Percentiles rank a stretch among this genome's conserved stretches.
phyloP scores from a whole-genome alignment of 2,113 vertebrate species.

The Leiothrix lutea region DNA sequence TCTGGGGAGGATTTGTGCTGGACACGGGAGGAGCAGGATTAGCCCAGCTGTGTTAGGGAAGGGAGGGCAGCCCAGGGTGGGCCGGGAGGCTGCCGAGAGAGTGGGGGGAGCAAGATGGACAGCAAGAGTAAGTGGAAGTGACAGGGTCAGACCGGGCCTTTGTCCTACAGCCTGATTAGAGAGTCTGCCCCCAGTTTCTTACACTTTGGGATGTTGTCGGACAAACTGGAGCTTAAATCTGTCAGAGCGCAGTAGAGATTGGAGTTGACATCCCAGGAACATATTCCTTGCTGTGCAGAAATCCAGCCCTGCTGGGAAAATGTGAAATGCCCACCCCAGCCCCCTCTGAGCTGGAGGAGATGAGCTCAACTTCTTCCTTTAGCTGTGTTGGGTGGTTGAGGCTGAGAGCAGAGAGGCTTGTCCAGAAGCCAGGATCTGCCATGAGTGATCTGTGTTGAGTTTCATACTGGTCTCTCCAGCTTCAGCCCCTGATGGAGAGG shows the following conservation, averaged over 20 bases:
- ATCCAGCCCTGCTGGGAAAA: slow-evolving; percentile 75
- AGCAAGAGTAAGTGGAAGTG: slow-evolving; percentile 91
- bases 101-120: slow-evolving; percentile 80
- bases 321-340: slow-evolving; percentile 52
- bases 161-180: slow-evolving; percentile 95
- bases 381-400: neutral
- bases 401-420: neutral
- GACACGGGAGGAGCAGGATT: slow-evolving; percentile 85
- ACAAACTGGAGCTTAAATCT: slow-evolving; percentile 91
- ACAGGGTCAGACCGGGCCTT: slow-evolving; percentile 95
- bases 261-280: slow-evolving; percentile 78
- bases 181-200: slow-evolving; percentile 90
- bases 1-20: slow-evolving; percentile 83
- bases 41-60: slow-evolving; percentile 77
- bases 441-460: neutral
- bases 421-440: neutral
- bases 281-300: slow-evolving; percentile 74
- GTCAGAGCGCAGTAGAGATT: slow-evolving; percentile 75
- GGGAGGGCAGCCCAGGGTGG: slow-evolving; percentile 72
- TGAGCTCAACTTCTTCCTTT: slow-evolving; percentile 4
- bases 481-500: neutral
- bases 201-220: slow-evolving; percentile 93
- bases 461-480: neutral
- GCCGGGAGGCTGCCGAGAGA: slow-evolving; percentile 73
- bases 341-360: slow-evolving; percentile 19